These are phyloP conservation scores for Dendroctonus valens DNA, from an alignment of 1,140 invertebrate genomes.

Conservation along the genomic window DNA sequence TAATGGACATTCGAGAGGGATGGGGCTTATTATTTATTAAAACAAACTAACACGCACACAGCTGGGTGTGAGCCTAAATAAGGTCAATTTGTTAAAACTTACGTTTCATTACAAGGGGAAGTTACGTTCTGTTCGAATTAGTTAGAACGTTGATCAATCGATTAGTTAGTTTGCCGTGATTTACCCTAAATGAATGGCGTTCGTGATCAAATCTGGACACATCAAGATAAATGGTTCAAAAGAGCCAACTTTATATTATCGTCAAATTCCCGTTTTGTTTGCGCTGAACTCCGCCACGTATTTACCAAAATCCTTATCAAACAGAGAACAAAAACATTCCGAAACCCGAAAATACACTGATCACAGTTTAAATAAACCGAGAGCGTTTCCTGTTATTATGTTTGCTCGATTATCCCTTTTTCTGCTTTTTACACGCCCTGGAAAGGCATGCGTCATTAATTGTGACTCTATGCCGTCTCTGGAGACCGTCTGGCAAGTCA, in stretches of 20 bases:
- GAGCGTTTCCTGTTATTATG: neutral
- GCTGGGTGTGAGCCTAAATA: conserved; percentile 22
- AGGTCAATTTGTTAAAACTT: conserved; percentile 26
- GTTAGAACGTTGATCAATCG: too few relatives aligned
- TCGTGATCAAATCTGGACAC: too few relatives aligned
- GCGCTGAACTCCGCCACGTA: neutral
- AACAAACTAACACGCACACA: conserved; percentile 27
- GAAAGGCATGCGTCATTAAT: conserved; percentile 10
- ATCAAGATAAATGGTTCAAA: too few relatives aligned
- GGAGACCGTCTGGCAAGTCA: neutral
- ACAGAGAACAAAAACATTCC: neutral
- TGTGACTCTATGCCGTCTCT: conserved; percentile 3
- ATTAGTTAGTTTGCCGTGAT: too few relatives aligned
- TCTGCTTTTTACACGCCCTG: neutral
- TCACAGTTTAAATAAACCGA: neutral
- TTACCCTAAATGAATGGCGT: too few relatives aligned
- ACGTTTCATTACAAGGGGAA: too few relatives aligned
- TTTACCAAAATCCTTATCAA: conserved; percentile 4
- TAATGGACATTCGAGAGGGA: conserved; percentile 31
- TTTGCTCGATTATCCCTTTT: neutral
- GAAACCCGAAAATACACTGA: conserved; percentile 1
- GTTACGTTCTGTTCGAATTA: too few relatives aligned
- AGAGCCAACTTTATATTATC: neutral
- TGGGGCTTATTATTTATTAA: conserved; percentile 34
- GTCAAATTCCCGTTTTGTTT: neutral